Conservation (phyloP, 2,888 invertebrate species). For the Hirudinaria manillensis region DNA sequence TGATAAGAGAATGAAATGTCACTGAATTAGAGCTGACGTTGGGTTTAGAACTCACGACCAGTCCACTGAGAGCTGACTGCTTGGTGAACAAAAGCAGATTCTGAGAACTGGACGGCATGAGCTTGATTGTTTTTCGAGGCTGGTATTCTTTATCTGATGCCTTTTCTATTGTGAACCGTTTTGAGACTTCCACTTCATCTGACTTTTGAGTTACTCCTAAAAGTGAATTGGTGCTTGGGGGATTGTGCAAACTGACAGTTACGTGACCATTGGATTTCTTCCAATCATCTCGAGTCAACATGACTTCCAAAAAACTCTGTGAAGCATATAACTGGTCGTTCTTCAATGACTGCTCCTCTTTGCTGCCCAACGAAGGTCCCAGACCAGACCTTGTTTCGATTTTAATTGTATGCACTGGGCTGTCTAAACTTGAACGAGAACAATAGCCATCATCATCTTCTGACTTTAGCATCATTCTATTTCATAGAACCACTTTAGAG, state of each 20-base stretch:
- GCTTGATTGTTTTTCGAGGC: conserved; percentile 14
- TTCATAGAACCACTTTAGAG: background rate
- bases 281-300: conserved; percentile 9
- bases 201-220: background rate
- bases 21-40: background rate
- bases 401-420: conserved; percentile 36
- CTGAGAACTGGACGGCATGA: conserved; percentile 21
- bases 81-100: conserved; percentile 19
- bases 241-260: background rate
- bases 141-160: background rate
- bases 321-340: background rate
- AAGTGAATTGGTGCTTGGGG: background rate
- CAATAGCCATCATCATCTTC: conserved; percentile 42
- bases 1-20: background rate
- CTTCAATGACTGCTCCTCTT: background rate
- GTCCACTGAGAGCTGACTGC: conserved; percentile 16
- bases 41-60: conserved; percentile 15
- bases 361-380: background rate
- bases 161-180: background rate
- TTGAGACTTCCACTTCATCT: background rate
- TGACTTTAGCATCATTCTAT: conserved; percentile 23
- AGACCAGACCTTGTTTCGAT: background rate
- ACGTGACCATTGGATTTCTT: background rate
- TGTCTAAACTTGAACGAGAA: conserved; percentile 40
- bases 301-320: conserved; percentile 12